These are phyloP conservation scores for Euplexia lucipara DNA, from an alignment of 2,888 invertebrate species.

Conservation along the genomic window DNA sequence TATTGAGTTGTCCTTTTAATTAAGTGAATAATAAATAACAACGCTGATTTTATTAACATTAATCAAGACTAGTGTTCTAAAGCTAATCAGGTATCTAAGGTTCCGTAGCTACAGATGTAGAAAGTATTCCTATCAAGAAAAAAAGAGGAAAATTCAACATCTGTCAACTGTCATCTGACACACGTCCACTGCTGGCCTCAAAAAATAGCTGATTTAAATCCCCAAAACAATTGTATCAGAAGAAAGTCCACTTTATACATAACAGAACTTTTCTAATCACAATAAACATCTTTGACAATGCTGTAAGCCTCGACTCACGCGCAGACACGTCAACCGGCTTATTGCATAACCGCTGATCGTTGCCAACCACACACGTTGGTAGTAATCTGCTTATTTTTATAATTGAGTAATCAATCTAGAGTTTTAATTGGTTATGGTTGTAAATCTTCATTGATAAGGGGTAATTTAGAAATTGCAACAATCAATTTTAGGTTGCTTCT, in stretches of 20 bases:
- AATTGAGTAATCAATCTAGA: slow-evolving; percentile 61
- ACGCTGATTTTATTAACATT: neutral
- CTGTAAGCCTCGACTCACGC: slow-evolving; percentile 58
- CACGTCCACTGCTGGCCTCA: neutral
- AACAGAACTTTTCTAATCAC: slow-evolving; percentile 46
- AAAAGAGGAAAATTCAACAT: neutral
- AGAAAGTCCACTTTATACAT: slow-evolving; percentile 18
- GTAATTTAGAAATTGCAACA: neutral
- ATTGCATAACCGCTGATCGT: slow-evolving; percentile 47
- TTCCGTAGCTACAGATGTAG: neutral
- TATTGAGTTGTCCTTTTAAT: slow-evolving; percentile 26
- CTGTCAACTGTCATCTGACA: neutral
- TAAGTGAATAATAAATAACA: neutral
- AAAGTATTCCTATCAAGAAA: neutral
- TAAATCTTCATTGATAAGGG: neutral
- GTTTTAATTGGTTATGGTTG: slow-evolving; percentile 17
- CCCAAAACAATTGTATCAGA: neutral
- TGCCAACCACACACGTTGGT: slow-evolving; percentile 61
- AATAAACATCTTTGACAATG: slow-evolving; percentile 53
- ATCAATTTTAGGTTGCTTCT: neutral
- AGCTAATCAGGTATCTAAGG: too few relatives aligned
- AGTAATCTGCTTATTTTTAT: slow-evolving; percentile 58
- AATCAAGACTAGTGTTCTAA: neutral
- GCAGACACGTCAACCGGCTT: slow-evolving; percentile 37
- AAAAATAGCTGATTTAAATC: neutral